These are phyloP conservation scores for Chrysina gloriosa DNA, from an alignment of 2,888 invertebrate species.

Conservation along the genomic window DNA sequence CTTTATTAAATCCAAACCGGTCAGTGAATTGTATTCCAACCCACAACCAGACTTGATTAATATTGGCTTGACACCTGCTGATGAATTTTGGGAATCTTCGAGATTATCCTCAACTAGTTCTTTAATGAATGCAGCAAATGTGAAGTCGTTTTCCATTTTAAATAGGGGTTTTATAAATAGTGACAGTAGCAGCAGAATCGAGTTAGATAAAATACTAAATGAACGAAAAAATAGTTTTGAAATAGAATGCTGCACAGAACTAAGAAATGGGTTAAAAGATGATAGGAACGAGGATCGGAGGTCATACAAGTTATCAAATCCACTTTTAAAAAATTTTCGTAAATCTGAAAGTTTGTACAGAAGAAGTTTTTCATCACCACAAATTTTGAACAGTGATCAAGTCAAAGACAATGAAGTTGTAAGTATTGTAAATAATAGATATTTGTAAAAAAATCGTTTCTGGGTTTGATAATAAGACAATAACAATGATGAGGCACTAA, in stretches of 20 bases:
- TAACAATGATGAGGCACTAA: too few relatives aligned
- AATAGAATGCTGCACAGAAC: not conserved
- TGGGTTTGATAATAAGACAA: too few relatives aligned
- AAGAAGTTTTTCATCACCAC: slow-evolving; percentile 8
- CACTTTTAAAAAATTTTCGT: not conserved
- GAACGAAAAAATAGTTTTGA: not conserved
- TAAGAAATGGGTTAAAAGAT: not conserved
- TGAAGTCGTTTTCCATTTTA: too few relatives aligned
- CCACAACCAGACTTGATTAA: slow-evolving; percentile 45
- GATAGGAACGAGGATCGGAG: not conserved
- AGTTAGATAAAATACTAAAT: too few relatives aligned
- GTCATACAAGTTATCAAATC: not conserved
- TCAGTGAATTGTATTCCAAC: slow-evolving; percentile 40
- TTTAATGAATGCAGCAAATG: too few relatives aligned
- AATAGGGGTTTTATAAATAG: too few relatives aligned
- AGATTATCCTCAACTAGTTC: too few relatives aligned
- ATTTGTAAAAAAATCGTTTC: not conserved
- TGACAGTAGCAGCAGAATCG: too few relatives aligned
- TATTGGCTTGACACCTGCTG: slow-evolving; percentile 34
- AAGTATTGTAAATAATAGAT: not conserved
- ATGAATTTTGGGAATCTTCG: too few relatives aligned
- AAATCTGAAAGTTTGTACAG: slow-evolving; percentile 24
- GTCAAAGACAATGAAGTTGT: slow-evolving; percentile 23
- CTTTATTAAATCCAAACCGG: slow-evolving; percentile 43
- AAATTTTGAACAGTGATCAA: not conserved